These are phyloP conservation scores for Polyergus mexicanus DNA, from an alignment of 1,140 invertebrate genomes.

Conservation along the genomic window DNA sequence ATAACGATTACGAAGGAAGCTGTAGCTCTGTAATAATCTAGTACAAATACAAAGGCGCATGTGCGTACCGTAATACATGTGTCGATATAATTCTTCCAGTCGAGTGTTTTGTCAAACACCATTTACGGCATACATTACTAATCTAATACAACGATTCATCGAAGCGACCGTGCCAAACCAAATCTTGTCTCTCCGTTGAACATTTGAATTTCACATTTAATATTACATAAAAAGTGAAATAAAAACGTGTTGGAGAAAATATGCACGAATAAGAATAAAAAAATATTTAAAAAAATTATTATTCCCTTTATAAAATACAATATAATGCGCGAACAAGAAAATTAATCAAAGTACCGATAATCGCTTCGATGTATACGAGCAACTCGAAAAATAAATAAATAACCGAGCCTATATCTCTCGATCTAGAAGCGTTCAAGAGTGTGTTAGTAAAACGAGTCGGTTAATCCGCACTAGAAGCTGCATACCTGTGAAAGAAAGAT, in stretches of 20 bases:
- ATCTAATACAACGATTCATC: slow-evolving; percentile 40
- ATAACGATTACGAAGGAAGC: slow-evolving; percentile 23
- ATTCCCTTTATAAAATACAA: background rate
- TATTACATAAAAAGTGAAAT: background rate
- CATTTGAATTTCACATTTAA: background rate
- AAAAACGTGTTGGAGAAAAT: background rate
- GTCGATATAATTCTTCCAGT: background rate
- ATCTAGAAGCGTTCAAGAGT: slow-evolving; percentile 79
- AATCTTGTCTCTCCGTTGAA: background rate
- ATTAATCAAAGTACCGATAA: background rate
- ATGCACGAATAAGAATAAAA: background rate
- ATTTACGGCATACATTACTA: slow-evolving; percentile 22
- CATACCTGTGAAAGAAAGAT: slow-evolving; percentile 84
- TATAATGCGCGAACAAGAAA: background rate
- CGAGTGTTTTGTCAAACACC: slow-evolving; percentile 1
- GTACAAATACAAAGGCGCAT: slow-evolving; percentile 24
- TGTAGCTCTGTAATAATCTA: slow-evolving; percentile 22
- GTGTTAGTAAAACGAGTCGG: slow-evolving; percentile 79
- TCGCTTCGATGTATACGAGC: slow-evolving; percentile 37
- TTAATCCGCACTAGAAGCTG: slow-evolving; percentile 84
- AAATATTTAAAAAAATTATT: background rate
- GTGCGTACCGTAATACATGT: slow-evolving; percentile 16
- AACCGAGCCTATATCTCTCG: slow-evolving; percentile 80
- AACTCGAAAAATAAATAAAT: slow-evolving; percentile 36
- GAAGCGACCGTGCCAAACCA: slow-evolving; percentile 23